Evolutionary conservation across 2,797 vertebrate genomes (phyloP).

Genomic region (Bradypodion ventrale): DNA sequence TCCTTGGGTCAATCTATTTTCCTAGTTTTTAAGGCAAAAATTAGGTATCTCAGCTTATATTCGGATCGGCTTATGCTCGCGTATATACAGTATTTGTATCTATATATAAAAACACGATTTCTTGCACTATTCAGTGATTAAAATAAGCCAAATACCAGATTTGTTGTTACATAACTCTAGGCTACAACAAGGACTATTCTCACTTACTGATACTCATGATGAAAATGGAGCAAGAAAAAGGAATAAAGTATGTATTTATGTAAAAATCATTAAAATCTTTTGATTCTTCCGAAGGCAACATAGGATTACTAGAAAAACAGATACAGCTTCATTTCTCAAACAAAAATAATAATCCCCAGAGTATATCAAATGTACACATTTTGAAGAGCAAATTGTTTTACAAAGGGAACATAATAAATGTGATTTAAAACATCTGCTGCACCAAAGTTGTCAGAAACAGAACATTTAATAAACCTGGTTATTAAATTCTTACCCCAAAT

Average conservation of each 20-base stretch:
- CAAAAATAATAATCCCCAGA: conserved; percentile 67
- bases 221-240: conserved; percentile 69
- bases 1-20: no score
- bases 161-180: conserved; percentile 70
- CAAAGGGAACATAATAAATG: background rate
- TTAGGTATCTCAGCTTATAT: no score
- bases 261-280: conserved; percentile 73
- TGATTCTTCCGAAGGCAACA: conserved; percentile 67
- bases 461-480: background rate
- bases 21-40: no score
- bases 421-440: conserved; percentile 42
- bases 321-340: conserved; percentile 68
- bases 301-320: conserved; percentile 59
- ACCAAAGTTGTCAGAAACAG: conserved; percentile 21
- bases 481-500: no score
- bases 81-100: background rate
- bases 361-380: conserved; percentile 64
- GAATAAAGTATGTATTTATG: conserved; percentile 54
- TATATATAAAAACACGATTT: background rate
- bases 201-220: conserved; percentile 59
- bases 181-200: conserved; percentile 60
- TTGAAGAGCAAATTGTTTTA: conserved; percentile 50
- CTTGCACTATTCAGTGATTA: conserved; percentile 28
- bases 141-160: conserved; percentile 50
- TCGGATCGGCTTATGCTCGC: no score